phyloP scores from a whole-genome alignment of 30 jellyfish, hydroid and myxozoan species.

The Cassiopea xamachana region DNA sequence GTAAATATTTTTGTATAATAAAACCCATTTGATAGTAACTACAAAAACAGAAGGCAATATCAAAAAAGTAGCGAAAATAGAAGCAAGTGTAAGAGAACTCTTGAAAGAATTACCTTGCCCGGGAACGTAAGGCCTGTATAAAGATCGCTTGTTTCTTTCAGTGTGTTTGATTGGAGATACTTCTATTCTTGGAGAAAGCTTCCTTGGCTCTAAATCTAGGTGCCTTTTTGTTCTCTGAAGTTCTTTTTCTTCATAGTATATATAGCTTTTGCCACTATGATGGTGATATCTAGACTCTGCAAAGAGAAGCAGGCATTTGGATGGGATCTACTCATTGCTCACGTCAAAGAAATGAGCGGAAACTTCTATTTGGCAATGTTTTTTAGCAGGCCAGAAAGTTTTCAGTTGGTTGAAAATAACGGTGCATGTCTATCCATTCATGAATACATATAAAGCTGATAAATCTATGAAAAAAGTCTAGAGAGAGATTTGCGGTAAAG shows the following conservation, averaged over 20 bases:
- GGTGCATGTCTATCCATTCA: too few relatives aligned
- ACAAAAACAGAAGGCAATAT: background rate
- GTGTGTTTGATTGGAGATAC: slow-evolving; percentile 39
- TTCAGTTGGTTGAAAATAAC: too few relatives aligned
- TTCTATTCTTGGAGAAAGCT: slow-evolving; percentile 16
- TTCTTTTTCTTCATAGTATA: slow-evolving; percentile 49
- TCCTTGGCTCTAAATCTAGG: slow-evolving; percentile 27
- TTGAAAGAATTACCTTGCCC: slow-evolving; percentile 51
- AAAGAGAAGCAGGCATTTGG: background rate
- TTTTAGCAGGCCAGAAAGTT: too few relatives aligned
- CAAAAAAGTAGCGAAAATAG: background rate
- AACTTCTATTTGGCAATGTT: too few relatives aligned
- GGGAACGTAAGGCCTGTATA: slow-evolving; percentile 59
- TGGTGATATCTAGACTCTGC: slow-evolving; percentile 45
- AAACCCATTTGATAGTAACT: too few relatives aligned
- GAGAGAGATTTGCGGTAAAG: too few relatives aligned
- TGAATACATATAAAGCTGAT: too few relatives aligned
- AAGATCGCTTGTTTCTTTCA: slow-evolving; percentile 45
- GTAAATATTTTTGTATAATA: too few relatives aligned
- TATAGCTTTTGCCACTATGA: slow-evolving; percentile 5
- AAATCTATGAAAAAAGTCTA: too few relatives aligned
- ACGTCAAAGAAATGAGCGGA: too few relatives aligned
- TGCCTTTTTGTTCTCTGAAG: slow-evolving; percentile 52
- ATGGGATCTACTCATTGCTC: too few relatives aligned
- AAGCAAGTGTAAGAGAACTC: background rate